Evolutionary conservation across 2,888 invertebrate genomes (phyloP).

Genomic region (Galeopsomyia nigrocyanea): DNA sequence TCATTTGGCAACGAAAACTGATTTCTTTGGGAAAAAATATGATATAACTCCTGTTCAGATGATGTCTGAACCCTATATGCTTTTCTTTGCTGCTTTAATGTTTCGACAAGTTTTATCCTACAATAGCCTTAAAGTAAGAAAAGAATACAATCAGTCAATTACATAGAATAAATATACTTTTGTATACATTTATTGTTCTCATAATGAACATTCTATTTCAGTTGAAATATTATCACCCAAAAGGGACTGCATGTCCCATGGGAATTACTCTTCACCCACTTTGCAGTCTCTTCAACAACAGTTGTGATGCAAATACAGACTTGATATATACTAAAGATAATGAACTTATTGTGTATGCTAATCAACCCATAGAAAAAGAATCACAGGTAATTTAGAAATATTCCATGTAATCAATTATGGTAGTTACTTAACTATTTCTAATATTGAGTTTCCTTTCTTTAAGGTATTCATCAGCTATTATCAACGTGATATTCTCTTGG

Average conservation of each 20-base stretch:
- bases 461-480: constrained; percentile 9
- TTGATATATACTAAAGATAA: constrained; percentile 43
- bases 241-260: constrained; percentile 78
- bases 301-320: not conserved
- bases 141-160: not conserved
- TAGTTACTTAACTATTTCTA: not conserved
- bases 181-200: not conserved
- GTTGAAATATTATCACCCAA: constrained; percentile 81
- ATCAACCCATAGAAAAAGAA: constrained; percentile 10
- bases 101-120: too few species aligned
- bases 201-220: not conserved
- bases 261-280: constrained; percentile 1
- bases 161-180: not conserved
- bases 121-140: not conserved
- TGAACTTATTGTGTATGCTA: constrained; percentile 10
- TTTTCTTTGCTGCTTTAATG: too few species aligned
- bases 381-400: constrained; percentile 12
- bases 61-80: too few species aligned
- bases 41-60: not conserved
- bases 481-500: not conserved
- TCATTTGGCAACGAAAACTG: constrained; percentile 73
- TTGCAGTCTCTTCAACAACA: constrained; percentile 15
- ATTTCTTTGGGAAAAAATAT: constrained; percentile 69
- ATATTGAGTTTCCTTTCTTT: not conserved
- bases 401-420: not conserved